These are phyloP conservation scores for Belgica antarctica DNA, from an alignment of 2,888 invertebrate genomes.

Conservation along the genomic window DNA sequence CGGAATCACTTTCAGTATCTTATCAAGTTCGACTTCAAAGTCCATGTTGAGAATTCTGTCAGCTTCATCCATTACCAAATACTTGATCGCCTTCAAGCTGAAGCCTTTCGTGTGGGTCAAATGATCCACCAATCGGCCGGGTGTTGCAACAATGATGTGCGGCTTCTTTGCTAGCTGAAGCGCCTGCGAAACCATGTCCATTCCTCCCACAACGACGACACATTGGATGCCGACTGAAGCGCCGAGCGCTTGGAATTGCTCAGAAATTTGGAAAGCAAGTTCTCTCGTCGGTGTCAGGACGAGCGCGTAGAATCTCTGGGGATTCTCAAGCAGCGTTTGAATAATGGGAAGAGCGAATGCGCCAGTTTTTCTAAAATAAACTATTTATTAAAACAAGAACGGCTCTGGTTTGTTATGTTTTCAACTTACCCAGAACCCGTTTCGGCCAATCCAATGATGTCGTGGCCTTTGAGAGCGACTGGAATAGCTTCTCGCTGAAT, in stretches of 20 bases:
- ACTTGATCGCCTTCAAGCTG: slow-evolving; percentile 82
- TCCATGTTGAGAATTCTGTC: slow-evolving; percentile 99
- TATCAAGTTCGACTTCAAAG: slow-evolving; percentile 96
- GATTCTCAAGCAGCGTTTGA: slow-evolving; percentile 83
- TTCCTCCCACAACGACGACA: slow-evolving; percentile 96
- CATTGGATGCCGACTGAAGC: slow-evolving; percentile 90
- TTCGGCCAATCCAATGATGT: slow-evolving; percentile 66
- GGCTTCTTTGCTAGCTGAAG: slow-evolving; percentile 91
- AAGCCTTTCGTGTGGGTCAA: slow-evolving; percentile 98
- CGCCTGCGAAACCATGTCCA: slow-evolving; percentile 96
- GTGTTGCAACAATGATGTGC: slow-evolving; percentile 95
- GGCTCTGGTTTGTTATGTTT: slow-evolving; percentile 60
- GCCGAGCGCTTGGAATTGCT: slow-evolving; percentile 95
- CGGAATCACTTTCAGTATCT: slow-evolving; percentile 89
- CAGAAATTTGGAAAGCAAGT: slow-evolving; percentile 96
- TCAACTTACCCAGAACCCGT: slow-evolving; percentile 64
- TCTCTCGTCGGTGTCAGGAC: slow-evolving; percentile 96
- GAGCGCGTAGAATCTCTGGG: slow-evolving; percentile 90
- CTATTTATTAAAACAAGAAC: slow-evolving; percentile 62
- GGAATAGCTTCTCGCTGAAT: slow-evolving; percentile 95
- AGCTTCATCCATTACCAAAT: slow-evolving; percentile 97
- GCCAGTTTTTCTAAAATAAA: slow-evolving; percentile 71
- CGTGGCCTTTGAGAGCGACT: slow-evolving; percentile 78
- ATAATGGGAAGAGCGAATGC: slow-evolving; percentile 96
- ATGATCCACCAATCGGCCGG: slow-evolving; percentile 93